These are phyloP conservation scores for Heterodera filipjevi DNA, from an alignment of 2,888 invertebrate species.

Conservation along the genomic window DNA sequence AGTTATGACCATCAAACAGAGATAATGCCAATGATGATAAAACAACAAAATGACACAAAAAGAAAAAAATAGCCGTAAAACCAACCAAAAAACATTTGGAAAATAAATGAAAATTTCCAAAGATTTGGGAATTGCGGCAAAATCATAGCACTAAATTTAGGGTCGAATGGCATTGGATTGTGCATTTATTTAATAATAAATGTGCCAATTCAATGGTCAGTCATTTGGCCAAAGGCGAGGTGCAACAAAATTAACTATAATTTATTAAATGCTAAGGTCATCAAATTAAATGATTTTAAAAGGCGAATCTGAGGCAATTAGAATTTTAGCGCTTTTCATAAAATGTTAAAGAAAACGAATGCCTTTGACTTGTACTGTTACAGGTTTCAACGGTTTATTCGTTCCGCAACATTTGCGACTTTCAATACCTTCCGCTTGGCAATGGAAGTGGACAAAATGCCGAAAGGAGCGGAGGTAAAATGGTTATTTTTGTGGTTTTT, in stretches of 20 bases:
- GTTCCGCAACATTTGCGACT: conserved; percentile 76
- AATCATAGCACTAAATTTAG: conserved; percentile 15
- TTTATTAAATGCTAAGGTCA: conserved; percentile 5
- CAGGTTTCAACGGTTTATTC: conserved; percentile 55
- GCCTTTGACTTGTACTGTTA: background rate
- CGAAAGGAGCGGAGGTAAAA: background rate
- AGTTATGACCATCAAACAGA: no score
- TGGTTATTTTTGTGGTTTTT: background rate
- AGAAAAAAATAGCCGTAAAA: background rate
- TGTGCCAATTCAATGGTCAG: background rate
- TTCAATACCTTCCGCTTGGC: conserved; percentile 83
- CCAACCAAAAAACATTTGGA: background rate
- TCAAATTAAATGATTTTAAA: conserved; percentile 17
- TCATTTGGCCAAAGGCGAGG: conserved; percentile 11
- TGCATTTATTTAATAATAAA: background rate
- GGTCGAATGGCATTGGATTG: conserved; percentile 4
- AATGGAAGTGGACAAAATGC: background rate
- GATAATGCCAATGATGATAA: conserved; percentile 15
- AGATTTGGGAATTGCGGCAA: background rate
- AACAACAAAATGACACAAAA: background rate
- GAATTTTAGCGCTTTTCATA: no score
- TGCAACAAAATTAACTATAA: background rate
- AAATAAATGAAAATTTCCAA: background rate
- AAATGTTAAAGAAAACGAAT: background rate
- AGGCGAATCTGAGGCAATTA: conserved; percentile 24